Evolutionary conservation across 2,113 vertebrate species (phyloP).

Genomic region (Bos javanicus): DNA sequence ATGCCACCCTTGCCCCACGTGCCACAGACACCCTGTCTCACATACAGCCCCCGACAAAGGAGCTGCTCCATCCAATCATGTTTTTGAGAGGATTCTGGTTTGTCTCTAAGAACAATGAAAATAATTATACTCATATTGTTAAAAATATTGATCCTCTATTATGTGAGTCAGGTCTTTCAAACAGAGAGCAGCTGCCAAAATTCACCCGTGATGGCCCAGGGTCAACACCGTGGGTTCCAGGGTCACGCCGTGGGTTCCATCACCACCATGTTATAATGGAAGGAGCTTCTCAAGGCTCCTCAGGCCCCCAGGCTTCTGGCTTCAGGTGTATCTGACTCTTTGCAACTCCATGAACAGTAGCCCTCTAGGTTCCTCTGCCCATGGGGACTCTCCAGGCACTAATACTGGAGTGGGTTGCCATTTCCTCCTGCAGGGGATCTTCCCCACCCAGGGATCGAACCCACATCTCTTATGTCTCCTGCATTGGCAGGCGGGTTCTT

Average conservation of each 20-base stretch:
- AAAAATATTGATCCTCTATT: neutral
- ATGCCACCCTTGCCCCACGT: accelerated
- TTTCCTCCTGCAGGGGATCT: neutral
- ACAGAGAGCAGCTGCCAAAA: neutral
- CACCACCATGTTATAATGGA: neutral
- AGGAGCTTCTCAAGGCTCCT: too few relatives aligned
- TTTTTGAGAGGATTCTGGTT: neutral
- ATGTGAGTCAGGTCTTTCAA: neutral
- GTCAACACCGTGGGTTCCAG: neutral
- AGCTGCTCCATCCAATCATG: neutral
- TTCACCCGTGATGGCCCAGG: neutral
- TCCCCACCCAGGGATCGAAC: neutral
- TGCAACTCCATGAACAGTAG: neutral
- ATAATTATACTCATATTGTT: neutral
- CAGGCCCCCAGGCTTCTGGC: neutral
- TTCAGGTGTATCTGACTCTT: neutral
- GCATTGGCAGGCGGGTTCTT: neutral
- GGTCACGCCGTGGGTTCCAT: neutral
- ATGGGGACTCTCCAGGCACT: neutral
- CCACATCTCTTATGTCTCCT: neutral
- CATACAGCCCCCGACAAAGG: neutral
- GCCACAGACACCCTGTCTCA: neutral
- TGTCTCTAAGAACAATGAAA: neutral
- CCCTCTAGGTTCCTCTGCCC: neutral
- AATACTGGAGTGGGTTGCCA: neutral